These are phyloP conservation scores for Vimba vimba DNA, from an alignment of 2,113 vertebrate species.

Conservation along the genomic window DNA sequence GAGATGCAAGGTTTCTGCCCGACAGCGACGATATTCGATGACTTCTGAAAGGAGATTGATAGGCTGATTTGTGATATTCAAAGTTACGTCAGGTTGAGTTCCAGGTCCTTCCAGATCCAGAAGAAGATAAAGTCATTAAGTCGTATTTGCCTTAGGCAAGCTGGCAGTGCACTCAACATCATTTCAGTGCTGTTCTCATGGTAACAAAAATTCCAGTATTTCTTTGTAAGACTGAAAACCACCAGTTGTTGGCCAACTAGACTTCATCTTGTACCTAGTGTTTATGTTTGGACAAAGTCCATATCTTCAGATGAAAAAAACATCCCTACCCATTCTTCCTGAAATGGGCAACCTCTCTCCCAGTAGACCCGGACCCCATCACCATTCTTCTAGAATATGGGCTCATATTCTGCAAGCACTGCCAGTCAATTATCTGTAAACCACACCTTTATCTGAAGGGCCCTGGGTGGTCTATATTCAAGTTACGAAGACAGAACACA, in stretches of 20 bases:
- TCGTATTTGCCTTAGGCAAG: constrained; percentile 27
- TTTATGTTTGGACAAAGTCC: constrained; percentile 17
- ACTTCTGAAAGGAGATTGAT: constrained; percentile 15
- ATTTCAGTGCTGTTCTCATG: constrained; percentile 40
- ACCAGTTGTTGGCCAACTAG: constrained; percentile 25
- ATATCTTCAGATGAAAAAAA: constrained; percentile 22
- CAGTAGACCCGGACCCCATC: background rate
- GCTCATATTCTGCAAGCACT: background rate
- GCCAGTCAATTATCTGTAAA: constrained; percentile 40
- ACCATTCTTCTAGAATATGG: constrained; percentile 10
- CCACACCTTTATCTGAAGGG: constrained; percentile 27
- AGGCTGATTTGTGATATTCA: background rate
- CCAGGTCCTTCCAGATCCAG: background rate
- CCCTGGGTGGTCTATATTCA: constrained; percentile 54
- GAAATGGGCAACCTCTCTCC: background rate
- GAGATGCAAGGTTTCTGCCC: no score
- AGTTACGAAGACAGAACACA: constrained; percentile 45
- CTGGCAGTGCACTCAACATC: constrained; percentile 34
- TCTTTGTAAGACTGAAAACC: constrained; percentile 20
- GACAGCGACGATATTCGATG: constrained; percentile 15
- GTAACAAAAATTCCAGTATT: constrained; percentile 48
- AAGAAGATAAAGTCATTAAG: constrained; percentile 32
- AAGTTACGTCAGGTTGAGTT: constrained; percentile 32
- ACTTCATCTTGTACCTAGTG: background rate
- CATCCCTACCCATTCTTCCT: background rate